Percentiles rank a stretch among this genome's conserved stretches.
Conservation (phyloP, 1,140 invertebrate genomes). For the Macrosteles quadrilineatus region DNA sequence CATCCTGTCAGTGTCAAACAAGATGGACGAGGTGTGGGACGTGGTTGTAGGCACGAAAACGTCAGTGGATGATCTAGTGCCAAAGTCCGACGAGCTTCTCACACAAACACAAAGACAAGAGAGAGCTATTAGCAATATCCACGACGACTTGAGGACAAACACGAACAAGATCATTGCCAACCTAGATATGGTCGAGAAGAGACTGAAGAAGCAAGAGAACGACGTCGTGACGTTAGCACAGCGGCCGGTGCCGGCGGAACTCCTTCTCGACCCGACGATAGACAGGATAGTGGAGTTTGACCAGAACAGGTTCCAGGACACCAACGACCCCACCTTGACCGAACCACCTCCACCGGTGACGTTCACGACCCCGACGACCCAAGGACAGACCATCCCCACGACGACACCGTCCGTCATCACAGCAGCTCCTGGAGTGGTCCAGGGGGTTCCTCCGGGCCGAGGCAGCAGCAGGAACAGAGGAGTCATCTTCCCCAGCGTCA, state of each 20-base stretch:
- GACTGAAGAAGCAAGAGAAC: constrained; percentile 79
- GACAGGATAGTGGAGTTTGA: constrained; percentile 75
- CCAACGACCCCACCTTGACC: constrained; percentile 32
- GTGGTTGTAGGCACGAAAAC: constrained; percentile 84
- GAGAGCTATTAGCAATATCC: constrained; percentile 82
- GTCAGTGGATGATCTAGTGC: constrained; percentile 78
- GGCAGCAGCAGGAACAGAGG: constrained; percentile 64
- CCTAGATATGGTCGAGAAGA: constrained; percentile 79
- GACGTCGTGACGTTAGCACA: constrained; percentile 72
- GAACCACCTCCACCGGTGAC: constrained; percentile 38
- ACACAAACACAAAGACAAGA: constrained; percentile 85
- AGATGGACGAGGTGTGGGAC: constrained; percentile 89
- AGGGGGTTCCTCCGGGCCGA: constrained; percentile 46
- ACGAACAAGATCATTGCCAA: constrained; percentile 87
- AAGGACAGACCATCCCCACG: constrained; percentile 43
- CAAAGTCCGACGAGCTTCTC: constrained; percentile 81
- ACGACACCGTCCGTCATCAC: constrained; percentile 43
- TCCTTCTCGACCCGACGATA: constrained; percentile 74
- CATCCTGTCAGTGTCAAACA: constrained; percentile 75
- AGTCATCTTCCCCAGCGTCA: constrained; percentile 87
- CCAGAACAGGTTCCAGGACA: constrained; percentile 35
- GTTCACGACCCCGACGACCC: constrained; percentile 36
- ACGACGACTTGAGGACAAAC: constrained; percentile 76
- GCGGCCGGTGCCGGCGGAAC: constrained; percentile 63
- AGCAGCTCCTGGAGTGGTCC: constrained; percentile 49